phyloP scores from a whole-genome alignment of 1,140 invertebrate genomes.

The Colletes latitarsis region DNA sequence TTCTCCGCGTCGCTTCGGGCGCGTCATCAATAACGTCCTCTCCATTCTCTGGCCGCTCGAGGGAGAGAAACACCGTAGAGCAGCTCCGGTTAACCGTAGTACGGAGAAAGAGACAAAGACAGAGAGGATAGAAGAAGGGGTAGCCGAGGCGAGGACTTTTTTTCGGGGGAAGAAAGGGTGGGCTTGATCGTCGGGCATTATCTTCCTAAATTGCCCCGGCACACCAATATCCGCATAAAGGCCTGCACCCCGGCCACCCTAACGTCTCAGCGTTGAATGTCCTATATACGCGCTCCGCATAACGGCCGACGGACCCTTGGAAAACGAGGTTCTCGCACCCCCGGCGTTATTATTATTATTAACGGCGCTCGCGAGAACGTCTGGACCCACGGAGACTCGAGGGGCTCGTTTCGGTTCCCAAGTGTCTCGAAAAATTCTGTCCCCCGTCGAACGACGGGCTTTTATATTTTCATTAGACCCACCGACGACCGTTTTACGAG shows the following conservation, averaged over 20 bases:
- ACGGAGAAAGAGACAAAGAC: conserved; percentile 7
- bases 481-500: not conserved
- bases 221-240: conserved; percentile 57
- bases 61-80: conserved; percentile 9
- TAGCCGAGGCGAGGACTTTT: conserved; percentile 8
- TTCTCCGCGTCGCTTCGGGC: conserved; percentile 16
- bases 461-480: conserved; percentile 13
- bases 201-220: conserved; percentile 71
- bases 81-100: no score
- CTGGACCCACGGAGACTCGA: no score
- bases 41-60: conserved; percentile 58
- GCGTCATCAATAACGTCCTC: conserved; percentile 69
- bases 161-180: conserved; percentile 47
- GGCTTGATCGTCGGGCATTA: conserved; percentile 66
- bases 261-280: conserved; percentile 36
- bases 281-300: conserved; percentile 6
- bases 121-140: not conserved
- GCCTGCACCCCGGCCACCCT: conserved; percentile 21
- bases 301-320: conserved; percentile 4
- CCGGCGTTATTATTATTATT: conserved; percentile 57
- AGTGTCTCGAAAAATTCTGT: not conserved
- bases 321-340: conserved; percentile 28
- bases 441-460: not conserved
- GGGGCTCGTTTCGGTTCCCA: not conserved
- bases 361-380: conserved; percentile 36